Conservation (phyloP, 2,113 vertebrate genomes). For the Chiloscyllium plagiosum region DNA sequence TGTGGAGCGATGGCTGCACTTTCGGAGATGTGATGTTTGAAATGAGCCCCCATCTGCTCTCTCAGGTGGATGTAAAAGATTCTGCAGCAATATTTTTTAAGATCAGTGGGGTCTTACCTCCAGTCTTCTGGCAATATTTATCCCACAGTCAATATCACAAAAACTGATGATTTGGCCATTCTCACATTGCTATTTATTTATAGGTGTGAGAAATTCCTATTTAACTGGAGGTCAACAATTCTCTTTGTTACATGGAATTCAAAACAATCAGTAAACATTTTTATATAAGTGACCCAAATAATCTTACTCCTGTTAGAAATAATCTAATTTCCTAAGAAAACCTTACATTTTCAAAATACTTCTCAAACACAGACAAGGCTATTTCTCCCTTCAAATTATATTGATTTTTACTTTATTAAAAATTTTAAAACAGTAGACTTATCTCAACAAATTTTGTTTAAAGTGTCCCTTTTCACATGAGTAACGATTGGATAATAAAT, state of each 20-base stretch:
- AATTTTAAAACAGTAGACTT: neutral
- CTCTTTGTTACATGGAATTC: neutral
- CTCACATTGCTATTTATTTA: neutral
- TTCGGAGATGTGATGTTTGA: neutral
- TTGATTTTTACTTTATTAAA: neutral
- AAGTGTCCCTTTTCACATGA: neutral
- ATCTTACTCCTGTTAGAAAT: neutral
- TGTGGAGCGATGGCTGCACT: neutral
- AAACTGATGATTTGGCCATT: neutral
- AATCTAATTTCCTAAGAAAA: neutral
- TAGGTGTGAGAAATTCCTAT: neutral
- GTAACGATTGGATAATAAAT: neutral
- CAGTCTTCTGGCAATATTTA: no score
- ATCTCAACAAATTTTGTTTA: neutral
- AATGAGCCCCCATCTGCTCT: neutral
- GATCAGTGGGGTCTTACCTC: neutral
- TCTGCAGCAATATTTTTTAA: neutral
- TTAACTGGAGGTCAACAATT: neutral
- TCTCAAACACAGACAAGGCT: neutral
- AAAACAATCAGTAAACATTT: neutral
- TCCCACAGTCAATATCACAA: neutral
- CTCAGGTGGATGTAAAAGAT: neutral
- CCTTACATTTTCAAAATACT: neutral
- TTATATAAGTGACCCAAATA: neutral
- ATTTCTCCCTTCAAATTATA: neutral